A percentile compares a stretch with the other conserved stretches of the same genome.
Conservation (phyloP, 2,113 vertebrate genomes). For the Anser brachyrhynchus region DNA sequence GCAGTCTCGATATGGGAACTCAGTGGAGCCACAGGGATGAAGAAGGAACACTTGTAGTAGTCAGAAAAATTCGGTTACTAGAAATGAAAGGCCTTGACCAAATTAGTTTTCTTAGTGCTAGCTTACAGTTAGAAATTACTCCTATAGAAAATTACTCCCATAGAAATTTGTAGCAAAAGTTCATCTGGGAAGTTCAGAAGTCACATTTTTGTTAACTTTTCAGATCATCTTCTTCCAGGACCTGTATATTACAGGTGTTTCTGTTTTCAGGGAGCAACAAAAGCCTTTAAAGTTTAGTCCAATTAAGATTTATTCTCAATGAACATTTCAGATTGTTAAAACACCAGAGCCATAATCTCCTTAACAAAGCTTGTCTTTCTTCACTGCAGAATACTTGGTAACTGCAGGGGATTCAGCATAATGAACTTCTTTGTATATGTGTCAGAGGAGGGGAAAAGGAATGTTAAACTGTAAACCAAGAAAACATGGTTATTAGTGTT, state of each 20-base stretch:
- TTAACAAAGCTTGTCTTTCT: constrained; percentile 54
- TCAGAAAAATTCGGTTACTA: neutral
- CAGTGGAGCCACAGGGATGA: neutral
- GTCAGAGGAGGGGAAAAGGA: constrained; percentile 2
- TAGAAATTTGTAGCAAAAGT: neutral
- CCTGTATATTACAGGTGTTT: neutral
- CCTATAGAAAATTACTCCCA: neutral
- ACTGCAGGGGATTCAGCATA: constrained; percentile 36
- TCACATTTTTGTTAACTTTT: neutral
- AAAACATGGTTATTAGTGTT: constrained; percentile 44
- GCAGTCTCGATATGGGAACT: neutral
- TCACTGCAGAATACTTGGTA: neutral
- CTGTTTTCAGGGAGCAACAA: neutral
- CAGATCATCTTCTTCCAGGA: neutral
- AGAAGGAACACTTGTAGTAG: neutral
- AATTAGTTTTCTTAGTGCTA: neutral
- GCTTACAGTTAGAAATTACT: neutral
- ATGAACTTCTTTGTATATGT: constrained; percentile 48
- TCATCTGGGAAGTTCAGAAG: neutral
- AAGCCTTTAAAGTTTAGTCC: neutral
- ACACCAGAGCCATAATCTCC: neutral
- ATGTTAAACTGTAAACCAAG: constrained; percentile 6
- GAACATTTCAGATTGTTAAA: neutral
- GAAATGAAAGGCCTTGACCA: neutral
- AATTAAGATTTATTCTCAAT: neutral